Evolutionary conservation across 2,113 vertebrate species (phyloP), one percentile per base, ranked within the genome.

Genomic region (Montifringilla adamsi): DNA sequence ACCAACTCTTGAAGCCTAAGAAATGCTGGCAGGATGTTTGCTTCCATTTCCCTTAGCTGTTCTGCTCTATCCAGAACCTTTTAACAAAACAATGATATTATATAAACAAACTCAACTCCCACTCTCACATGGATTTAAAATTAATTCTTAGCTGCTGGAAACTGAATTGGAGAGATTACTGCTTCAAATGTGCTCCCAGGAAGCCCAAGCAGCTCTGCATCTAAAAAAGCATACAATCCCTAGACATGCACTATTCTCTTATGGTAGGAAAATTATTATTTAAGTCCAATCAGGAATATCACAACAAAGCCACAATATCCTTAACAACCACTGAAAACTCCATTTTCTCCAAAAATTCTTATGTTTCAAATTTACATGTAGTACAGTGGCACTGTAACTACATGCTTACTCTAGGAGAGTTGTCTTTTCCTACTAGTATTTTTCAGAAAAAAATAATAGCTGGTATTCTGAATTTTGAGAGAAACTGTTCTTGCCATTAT

Each of bases 1-100:
- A 99, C 99, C 98, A 99, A 75, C 94, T 99, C 99, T 67, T 99
- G 99, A 84, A 99, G 98, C 47, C 99, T 98, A 92, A 99, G 98
- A 83, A 99, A 98, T 7, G 98, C 99, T 60, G 99, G 99, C 72
- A 99, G 98, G 90, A 99, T 94, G 84, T 99, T 99, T 88, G 98
- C 98, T 84, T 99, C 99, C 95, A 99, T 97, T 72, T 99, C 99
- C 94, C 99, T 98, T 82, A 99, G 97, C 76, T 98, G 98, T 53
- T 99, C 99, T 4, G 99, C 99, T 96, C 98, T 98, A 96, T 99
- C 99, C 92, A 99, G 97, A 30, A 99, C 98, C 99, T 99, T 95
- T 66, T 46, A 96, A 94, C 21, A 93, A 92, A 95, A 77, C 11
- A 80, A 80, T 30, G 27, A 58, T 26, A 66, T n/a, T 62, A 79